Evolutionary conservation across 2,113 vertebrate genomes (phyloP).

Genomic region (Natator depressus): DNA sequence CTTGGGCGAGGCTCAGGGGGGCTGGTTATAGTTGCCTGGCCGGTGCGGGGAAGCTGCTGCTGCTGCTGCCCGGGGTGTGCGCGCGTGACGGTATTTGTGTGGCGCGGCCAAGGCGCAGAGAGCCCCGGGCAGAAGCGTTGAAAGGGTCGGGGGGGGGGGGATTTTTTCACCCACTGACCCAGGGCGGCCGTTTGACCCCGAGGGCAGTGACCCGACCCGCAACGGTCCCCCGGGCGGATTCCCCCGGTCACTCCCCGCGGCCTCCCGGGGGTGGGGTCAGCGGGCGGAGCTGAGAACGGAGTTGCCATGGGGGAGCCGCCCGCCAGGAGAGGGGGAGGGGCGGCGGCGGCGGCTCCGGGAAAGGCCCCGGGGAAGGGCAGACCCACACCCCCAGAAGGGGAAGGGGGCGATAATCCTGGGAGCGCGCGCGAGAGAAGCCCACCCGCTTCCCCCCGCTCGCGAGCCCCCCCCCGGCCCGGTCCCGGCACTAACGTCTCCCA

Average conservation of each 20-base stretch:
- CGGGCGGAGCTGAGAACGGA: too few relatives aligned
- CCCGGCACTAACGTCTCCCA: conserved; percentile 40
- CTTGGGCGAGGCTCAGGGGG: too few relatives aligned
- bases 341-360: not conserved
- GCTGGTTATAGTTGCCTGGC: too few relatives aligned
- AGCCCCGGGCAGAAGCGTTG: not conserved
- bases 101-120: not conserved
- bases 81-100: not conserved
- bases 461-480: not conserved
- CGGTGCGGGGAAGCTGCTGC: too few relatives aligned
- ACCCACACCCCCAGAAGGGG: too few relatives aligned
- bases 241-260: not conserved
- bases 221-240: not conserved
- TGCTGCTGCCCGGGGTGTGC: too few relatives aligned
- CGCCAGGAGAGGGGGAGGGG: not conserved
- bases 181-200: fast-evolving
- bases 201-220: fast-evolving
- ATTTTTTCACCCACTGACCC: fast-evolving
- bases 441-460: not conserved
- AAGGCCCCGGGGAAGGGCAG: not conserved
- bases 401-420: fast-evolving
- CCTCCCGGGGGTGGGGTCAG: too few relatives aligned
- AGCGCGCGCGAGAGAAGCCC: fast-evolving
- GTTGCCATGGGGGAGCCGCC: too few relatives aligned
- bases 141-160: fast-evolving